Percentiles rank a stretch among this genome's conserved stretches.
These are phyloP conservation scores for Epizoanthus illoricatus DNA, from an alignment of 92 coral and sea anemone species.

Conservation along the genomic window DNA sequence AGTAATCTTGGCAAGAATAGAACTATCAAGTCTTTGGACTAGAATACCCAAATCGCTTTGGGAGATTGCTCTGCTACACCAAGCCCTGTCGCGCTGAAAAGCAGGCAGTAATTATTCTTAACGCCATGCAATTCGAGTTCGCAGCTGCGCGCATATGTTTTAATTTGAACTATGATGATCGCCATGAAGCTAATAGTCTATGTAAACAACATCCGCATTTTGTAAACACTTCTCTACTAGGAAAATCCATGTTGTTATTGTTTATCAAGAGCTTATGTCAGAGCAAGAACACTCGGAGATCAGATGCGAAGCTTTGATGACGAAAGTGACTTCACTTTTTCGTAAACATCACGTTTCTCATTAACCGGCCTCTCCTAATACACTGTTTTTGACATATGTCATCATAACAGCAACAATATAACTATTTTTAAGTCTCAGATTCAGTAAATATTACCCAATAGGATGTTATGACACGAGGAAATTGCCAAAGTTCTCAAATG, in stretches of 20 bases:
- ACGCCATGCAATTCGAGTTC: too few relatives aligned
- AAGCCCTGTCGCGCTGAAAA: neutral
- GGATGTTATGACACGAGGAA: conserved; percentile 2
- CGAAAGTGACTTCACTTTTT: neutral
- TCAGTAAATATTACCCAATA: neutral
- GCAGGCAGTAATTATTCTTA: neutral
- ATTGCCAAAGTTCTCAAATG: neutral
- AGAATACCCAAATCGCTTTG: neutral
- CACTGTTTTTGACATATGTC: neutral
- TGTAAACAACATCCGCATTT: conserved; percentile 11
- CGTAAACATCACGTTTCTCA: conserved; percentile 13
- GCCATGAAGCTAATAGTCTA: neutral
- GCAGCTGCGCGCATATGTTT: conserved; percentile 18
- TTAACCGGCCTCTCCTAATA: neutral
- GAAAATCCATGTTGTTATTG: neutral
- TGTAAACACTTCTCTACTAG: conserved; percentile 24
- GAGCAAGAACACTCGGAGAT: neutral
- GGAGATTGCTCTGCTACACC: neutral
- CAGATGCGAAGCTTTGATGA: neutral
- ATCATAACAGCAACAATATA: neutral
- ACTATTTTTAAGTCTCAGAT: neutral
- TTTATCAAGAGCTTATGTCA: neutral
- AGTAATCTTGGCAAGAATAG: too few relatives aligned
- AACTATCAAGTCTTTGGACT: neutral
- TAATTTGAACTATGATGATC: neutral